Evolutionary conservation across 1,140 invertebrate genomes (phyloP).

Genomic region (Drosophila orosa): DNA sequence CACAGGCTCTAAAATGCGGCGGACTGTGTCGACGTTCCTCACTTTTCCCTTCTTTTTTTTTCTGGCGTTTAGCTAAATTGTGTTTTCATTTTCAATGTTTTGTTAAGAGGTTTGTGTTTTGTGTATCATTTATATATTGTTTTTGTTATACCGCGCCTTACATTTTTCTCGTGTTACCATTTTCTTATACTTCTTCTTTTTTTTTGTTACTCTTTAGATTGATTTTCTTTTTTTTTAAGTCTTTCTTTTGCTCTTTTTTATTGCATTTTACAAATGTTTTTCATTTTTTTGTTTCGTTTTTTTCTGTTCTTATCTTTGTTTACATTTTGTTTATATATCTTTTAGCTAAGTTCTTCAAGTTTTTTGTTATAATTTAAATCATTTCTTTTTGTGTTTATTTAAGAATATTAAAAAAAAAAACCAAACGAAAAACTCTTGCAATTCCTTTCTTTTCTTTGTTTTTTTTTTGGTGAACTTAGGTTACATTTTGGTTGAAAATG

Average conservation of each 20-base stretch:
- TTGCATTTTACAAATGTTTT: conserved; percentile 77
- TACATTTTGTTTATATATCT: conserved; percentile 52
- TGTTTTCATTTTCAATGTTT: conserved; percentile 21
- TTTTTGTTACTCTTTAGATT: conserved; percentile 59
- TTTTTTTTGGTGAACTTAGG: conserved; percentile 53
- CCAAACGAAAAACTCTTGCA: conserved; percentile 66
- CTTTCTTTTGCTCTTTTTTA: conserved; percentile 84
- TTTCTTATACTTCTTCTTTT: conserved; percentile 45
- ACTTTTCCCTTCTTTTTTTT: conserved; percentile 2
- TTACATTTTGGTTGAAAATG: conserved; percentile 60
- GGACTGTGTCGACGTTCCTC: conserved; percentile 32
- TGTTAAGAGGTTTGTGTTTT: conserved; percentile 35
- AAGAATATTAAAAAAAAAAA: conserved; percentile 62
- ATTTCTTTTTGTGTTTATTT: conserved; percentile 39
- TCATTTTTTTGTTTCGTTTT: conserved; percentile 58
- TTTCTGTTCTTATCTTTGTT: conserved; percentile 30
- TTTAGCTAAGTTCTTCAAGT: conserved; percentile 72
- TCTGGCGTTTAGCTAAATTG: conserved; percentile 21
- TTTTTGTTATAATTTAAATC: conserved; percentile 56
- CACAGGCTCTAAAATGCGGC: conserved; percentile 47
- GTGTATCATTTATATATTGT: conserved; percentile 29
- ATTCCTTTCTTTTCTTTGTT: conserved; percentile 49
- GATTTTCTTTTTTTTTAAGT: conserved; percentile 80
- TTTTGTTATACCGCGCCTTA: conserved; percentile 41
- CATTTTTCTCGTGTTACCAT: conserved; percentile 47